Conservation (phyloP, 2,888 invertebrate genomes). For the Caradrina kadenii region DNA sequence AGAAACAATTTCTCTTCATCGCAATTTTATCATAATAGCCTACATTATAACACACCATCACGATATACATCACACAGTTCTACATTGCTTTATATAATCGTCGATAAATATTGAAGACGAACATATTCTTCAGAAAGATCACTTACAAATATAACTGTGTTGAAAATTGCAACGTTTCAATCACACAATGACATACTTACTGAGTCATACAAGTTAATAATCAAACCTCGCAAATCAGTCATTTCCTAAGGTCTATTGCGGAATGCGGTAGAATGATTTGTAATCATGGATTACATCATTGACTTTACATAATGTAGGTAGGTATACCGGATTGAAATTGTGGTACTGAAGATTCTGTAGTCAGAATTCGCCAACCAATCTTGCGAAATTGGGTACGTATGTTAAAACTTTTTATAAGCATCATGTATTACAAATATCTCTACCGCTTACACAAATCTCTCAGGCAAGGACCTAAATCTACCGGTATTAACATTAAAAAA, state of each 20-base stretch:
- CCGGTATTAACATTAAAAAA: constrained; percentile 47
- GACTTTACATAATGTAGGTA: background rate
- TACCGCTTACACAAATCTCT: constrained; percentile 47
- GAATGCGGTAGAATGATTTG: constrained; percentile 44
- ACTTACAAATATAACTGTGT: constrained; percentile 60
- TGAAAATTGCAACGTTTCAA: constrained; percentile 61
- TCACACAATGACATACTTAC: constrained; percentile 44
- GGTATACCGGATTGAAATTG: background rate
- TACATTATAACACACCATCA: constrained; percentile 48
- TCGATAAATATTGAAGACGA: constrained; percentile 65
- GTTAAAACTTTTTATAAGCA: background rate
- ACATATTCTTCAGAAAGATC: constrained; percentile 58
- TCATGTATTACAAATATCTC: constrained; percentile 30
- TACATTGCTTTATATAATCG: constrained; percentile 65
- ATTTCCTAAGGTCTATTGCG: constrained; percentile 48
- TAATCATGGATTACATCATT: constrained; percentile 6
- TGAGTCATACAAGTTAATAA: constrained; percentile 36
- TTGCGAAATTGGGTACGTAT: background rate
- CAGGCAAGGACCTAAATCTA: constrained; percentile 42
- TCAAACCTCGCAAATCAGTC: constrained; percentile 55
- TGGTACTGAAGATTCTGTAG: background rate
- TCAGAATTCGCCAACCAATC: constrained; percentile 1
- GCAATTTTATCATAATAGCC: constrained; percentile 25
- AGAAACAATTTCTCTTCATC: constrained; percentile 39
- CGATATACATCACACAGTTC: constrained; percentile 58